These are phyloP conservation scores for Ornithoptera priamus DNA, from an alignment of 2,888 invertebrate species.

Conservation along the genomic window DNA sequence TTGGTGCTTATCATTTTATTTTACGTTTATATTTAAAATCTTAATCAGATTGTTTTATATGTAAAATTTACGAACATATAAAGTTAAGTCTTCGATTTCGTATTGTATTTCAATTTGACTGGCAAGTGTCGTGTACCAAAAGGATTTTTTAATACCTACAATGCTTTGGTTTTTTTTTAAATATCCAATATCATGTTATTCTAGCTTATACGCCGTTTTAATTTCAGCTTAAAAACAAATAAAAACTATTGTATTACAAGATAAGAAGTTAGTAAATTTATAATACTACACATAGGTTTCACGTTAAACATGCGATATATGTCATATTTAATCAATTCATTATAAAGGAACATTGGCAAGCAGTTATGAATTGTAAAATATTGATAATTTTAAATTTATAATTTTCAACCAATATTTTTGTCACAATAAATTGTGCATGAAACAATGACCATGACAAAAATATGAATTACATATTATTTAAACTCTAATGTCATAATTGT, in stretches of 20 bases:
- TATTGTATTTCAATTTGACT: neutral
- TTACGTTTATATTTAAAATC: conserved; percentile 10
- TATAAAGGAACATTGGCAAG: too few relatives aligned
- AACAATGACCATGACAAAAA: neutral
- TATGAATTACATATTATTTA: neutral
- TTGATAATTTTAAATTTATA: too few relatives aligned
- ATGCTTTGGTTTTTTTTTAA: too few relatives aligned
- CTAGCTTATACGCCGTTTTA: neutral
- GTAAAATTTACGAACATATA: neutral
- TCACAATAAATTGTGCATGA: neutral
- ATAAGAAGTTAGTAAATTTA: too few relatives aligned
- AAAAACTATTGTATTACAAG: neutral
- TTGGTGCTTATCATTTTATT: conserved; percentile 29
- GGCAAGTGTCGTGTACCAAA: neutral
- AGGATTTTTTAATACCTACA: neutral
- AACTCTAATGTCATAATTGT: neutral
- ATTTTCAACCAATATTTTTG: too few relatives aligned
- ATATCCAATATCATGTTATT: too few relatives aligned
- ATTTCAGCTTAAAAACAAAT: neutral
- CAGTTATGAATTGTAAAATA: too few relatives aligned
- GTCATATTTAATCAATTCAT: too few relatives aligned
- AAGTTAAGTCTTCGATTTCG: neutral
- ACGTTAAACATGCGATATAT: too few relatives aligned
- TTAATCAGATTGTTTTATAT: neutral
- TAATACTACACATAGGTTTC: too few relatives aligned